Evolutionary conservation across 2,888 invertebrate species (phyloP).

Genomic region (Leucoptera coffeella): DNA sequence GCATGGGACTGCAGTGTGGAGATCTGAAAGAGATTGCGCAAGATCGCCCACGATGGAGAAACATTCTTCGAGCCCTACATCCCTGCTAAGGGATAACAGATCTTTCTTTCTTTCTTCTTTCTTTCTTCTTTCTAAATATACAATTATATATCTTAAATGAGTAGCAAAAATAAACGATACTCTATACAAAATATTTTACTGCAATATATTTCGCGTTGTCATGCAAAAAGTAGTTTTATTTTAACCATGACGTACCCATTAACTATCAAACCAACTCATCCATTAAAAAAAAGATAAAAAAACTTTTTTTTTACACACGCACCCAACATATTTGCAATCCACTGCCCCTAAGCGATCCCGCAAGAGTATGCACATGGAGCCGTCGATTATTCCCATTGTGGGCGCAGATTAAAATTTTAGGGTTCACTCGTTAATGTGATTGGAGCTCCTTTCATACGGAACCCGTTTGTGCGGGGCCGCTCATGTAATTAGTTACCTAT

Average conservation of each 20-base stretch:
- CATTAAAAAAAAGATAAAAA: background rate
- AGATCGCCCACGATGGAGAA: no score
- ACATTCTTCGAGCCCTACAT: no score
- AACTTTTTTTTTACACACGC: conserved; percentile 1
- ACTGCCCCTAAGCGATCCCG: conserved; percentile 45
- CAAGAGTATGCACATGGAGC: conserved; percentile 50
- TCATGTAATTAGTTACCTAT: conserved; percentile 13
- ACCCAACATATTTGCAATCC: conserved; percentile 8
- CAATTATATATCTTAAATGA: no score
- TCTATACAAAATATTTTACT: background rate
- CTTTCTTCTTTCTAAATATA: no score
- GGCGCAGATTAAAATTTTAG: conserved; percentile 49
- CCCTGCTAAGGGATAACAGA: no score
- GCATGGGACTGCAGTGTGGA: no score
- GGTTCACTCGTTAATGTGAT: conserved; percentile 51
- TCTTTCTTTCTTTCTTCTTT: no score
- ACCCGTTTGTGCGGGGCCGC: background rate
- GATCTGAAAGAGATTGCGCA: no score
- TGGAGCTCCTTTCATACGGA: conserved; percentile 26
- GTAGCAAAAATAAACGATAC: no score
- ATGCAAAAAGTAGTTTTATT: background rate
- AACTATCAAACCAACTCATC: background rate
- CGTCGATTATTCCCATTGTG: conserved; percentile 42
- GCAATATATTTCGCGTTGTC: background rate
- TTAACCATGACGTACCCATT: background rate